Evolutionary conservation across 2,113 vertebrate species (phyloP).

Genomic region (Arvicanthis niloticus): DNA sequence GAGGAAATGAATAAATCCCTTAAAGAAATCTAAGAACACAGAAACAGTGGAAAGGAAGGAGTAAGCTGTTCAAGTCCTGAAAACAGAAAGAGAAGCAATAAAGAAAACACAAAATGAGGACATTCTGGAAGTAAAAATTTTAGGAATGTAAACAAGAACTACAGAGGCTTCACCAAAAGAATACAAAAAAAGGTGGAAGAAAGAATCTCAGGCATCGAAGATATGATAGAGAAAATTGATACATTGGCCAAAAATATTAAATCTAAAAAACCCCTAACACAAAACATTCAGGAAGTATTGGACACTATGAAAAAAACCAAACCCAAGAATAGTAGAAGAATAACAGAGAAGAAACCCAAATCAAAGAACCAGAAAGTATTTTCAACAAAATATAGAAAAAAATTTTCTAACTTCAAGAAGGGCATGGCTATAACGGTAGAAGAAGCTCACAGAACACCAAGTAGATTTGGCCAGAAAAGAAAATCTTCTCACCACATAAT

Average conservation of each 20-base stretch:
- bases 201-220: neutral
- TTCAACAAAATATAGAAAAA: too few relatives aligned
- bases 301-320: neutral
- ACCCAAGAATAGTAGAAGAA: neutral
- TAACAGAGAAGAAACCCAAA: neutral
- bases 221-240: neutral
- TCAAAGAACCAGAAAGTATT: too few relatives aligned
- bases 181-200: neutral
- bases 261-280: neutral
- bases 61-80: too few relatives aligned
- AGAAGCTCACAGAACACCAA: neutral
- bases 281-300: neutral
- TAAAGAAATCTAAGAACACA: neutral
- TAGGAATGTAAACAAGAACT: neutral
- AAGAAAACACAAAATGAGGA: neutral
- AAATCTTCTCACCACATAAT: neutral
- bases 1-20: neutral
- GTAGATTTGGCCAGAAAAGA: neutral
- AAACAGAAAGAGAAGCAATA: neutral
- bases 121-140: neutral
- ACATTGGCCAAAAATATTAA: neutral
- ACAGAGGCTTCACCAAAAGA: neutral
- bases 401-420: neutral
- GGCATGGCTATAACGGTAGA: neutral
- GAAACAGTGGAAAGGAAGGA: neutral